These are phyloP conservation scores for Agrotis puta DNA, from an alignment of 2,888 invertebrate species.

Conservation along the genomic window DNA sequence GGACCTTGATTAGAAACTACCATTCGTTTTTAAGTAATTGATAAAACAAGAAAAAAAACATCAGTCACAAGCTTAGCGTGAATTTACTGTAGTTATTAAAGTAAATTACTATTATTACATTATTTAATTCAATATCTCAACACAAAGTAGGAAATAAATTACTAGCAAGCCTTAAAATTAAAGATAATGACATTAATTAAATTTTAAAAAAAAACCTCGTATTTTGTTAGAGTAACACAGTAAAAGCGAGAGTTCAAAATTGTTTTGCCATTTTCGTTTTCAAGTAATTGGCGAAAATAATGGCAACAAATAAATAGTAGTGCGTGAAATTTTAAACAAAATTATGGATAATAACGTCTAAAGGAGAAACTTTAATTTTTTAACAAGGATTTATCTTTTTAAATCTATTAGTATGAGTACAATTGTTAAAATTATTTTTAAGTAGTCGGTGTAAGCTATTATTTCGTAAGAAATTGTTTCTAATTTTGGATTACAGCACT, in stretches of 20 bases:
- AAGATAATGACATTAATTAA: slow-evolving; percentile 29
- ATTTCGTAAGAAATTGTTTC: slow-evolving; percentile 18
- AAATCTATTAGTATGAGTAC: slow-evolving; percentile 35
- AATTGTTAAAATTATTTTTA: slow-evolving; percentile 23
- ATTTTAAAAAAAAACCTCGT: background rate
- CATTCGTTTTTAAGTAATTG: too few relatives aligned
- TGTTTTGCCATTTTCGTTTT: background rate
- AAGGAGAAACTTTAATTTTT: slow-evolving; percentile 32
- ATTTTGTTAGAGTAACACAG: background rate
- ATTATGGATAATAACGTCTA: slow-evolving; percentile 44
- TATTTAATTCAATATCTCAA: slow-evolving; percentile 43
- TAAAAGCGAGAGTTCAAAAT: slow-evolving; percentile 12
- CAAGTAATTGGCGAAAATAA: slow-evolving; percentile 34
- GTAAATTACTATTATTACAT: background rate
- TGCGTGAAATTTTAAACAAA: slow-evolving; percentile 49
- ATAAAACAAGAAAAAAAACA: too few relatives aligned
- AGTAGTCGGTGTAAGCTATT: slow-evolving; percentile 3
- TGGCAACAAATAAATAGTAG: slow-evolving; percentile 21
- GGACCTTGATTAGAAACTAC: too few relatives aligned
- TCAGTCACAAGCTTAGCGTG: too few relatives aligned
- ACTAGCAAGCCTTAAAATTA: slow-evolving; percentile 16
- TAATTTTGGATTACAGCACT: background rate
- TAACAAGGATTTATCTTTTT: slow-evolving; percentile 27
- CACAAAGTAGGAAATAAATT: slow-evolving; percentile 1
- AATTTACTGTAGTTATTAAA: slow-evolving; percentile 16